Conservation (phyloP, 2,797 vertebrate genomes). For the Phalloptychus januarius region DNA sequence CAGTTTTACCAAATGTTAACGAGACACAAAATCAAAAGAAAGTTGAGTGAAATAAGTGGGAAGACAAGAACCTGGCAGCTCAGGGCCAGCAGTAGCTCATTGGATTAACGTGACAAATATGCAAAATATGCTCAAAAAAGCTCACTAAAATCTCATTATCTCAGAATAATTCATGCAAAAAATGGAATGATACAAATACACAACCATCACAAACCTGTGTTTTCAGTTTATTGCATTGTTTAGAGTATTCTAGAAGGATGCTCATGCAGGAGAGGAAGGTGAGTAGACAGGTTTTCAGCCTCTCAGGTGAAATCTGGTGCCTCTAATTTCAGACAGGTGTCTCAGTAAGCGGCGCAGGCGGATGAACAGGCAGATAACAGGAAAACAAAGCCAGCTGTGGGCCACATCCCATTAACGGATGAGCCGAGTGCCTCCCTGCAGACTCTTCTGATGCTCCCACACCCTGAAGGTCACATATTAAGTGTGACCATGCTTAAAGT, state of each 20-base stretch:
- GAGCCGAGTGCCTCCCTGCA: not conserved
- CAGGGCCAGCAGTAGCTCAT: not conserved
- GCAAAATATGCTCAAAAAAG: too few relatives aligned
- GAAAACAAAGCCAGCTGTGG: conserved; percentile 35
- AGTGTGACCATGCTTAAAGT: conserved; percentile 12
- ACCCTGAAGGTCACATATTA: conserved; percentile 12
- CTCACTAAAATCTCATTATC: too few relatives aligned
- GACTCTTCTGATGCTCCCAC: conserved; percentile 40
- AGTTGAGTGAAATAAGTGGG: not conserved
- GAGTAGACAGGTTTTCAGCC: conserved; percentile 22
- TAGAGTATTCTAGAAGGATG: not conserved
- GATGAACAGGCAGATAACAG: conserved; percentile 26
- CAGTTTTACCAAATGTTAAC: not conserved
- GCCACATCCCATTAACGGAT: conserved; percentile 25
- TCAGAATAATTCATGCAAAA: too few relatives aligned
- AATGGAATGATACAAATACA: not conserved
- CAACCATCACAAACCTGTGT: not conserved
- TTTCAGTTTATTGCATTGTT: not conserved
- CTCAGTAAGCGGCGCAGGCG: conserved; percentile 26
- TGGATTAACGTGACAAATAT: too few relatives aligned
- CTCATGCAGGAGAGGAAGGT: conserved; percentile 35
- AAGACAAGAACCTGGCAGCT: not conserved
- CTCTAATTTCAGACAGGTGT: conserved; percentile 50
- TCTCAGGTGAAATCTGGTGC: conserved; percentile 44
- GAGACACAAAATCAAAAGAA: not conserved